Evolutionary conservation across 2,113 vertebrate species (phyloP).

Genomic region (Psittacula cyanocephala): DNA sequence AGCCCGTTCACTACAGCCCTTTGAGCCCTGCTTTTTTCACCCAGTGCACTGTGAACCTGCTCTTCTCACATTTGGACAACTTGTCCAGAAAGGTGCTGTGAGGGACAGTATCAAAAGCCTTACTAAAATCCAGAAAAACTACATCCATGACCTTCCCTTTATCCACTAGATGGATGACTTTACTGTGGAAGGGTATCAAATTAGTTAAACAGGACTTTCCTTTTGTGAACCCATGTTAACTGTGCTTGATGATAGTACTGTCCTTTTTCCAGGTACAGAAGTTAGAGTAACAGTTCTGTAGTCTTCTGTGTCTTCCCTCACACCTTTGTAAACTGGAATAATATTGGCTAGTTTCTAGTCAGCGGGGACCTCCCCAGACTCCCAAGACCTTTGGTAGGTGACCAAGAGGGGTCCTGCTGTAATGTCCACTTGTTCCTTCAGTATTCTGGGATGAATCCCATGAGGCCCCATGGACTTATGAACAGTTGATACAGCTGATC

Average conservation of each 20-base stretch:
- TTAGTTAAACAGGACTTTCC: neutral
- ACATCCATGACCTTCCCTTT: neutral
- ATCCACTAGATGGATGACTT: too few species aligned
- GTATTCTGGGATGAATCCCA: neutral
- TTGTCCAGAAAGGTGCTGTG: neutral
- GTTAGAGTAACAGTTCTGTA: neutral
- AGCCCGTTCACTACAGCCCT: neutral
- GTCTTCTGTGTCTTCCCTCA: neutral
- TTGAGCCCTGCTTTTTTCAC: neutral
- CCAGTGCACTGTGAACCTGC: neutral
- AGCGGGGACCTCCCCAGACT: neutral
- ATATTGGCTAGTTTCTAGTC: neutral
- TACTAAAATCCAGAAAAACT: neutral
- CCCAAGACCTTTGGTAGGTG: neutral
- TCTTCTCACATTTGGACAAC: neutral
- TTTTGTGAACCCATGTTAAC: neutral
- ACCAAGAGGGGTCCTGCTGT: neutral
- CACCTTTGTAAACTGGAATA: fast-evolving
- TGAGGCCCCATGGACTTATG: neutral
- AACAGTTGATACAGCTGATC: neutral
- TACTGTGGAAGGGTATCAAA: neutral
- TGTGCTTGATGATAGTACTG: neutral
- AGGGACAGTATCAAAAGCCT: neutral
- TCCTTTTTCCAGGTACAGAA: neutral
- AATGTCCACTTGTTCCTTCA: neutral